phyloP scores from a whole-genome alignment of 2,113 vertebrate species.

The Lophius piscatorius region DNA sequence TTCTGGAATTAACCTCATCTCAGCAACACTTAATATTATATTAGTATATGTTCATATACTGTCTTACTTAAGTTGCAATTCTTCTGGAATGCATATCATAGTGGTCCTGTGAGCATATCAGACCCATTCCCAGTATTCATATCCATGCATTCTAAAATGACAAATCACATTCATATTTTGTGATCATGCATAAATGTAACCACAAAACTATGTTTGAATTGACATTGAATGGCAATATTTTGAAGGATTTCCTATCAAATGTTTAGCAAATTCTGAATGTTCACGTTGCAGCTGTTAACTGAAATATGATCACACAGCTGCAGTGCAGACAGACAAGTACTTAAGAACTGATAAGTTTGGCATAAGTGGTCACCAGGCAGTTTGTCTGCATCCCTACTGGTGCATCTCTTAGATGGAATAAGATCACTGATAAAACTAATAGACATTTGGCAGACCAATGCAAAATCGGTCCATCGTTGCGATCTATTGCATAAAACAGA shows the following conservation, averaged over 20 bases:
- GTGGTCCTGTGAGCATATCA: slow-evolving; percentile 68
- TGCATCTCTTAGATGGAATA: slow-evolving; percentile 49
- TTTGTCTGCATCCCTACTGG: slow-evolving; percentile 46
- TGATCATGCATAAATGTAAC: slow-evolving; percentile 39
- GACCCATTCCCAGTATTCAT: slow-evolving; percentile 77
- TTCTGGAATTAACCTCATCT: slow-evolving; percentile 71
- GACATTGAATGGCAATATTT: slow-evolving; percentile 11
- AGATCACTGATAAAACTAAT: slow-evolving; percentile 28
- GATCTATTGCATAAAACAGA: background rate
- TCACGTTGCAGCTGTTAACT: slow-evolving; percentile 4
- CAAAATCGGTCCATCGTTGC: slow-evolving; percentile 15
- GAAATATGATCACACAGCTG: background rate
- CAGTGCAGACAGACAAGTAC: no score
- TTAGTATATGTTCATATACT: slow-evolving; percentile 45
- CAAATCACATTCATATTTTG: slow-evolving; percentile 57
- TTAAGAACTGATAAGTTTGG: slow-evolving; percentile 11
- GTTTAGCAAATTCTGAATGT: slow-evolving; percentile 16
- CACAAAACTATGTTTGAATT: slow-evolving; percentile 21
- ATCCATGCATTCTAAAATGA: slow-evolving; percentile 67
- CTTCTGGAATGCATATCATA: slow-evolving; percentile 60
- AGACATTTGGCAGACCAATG: slow-evolving; percentile 10
- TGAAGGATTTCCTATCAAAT: background rate
- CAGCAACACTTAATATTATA: slow-evolving; percentile 35
- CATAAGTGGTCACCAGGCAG: slow-evolving; percentile 12
- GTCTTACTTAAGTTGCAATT: slow-evolving; percentile 47